Base-by-base conservation (phyloP, 2,113 vertebrate genomes). In the Gila orcuttii region DNA sequence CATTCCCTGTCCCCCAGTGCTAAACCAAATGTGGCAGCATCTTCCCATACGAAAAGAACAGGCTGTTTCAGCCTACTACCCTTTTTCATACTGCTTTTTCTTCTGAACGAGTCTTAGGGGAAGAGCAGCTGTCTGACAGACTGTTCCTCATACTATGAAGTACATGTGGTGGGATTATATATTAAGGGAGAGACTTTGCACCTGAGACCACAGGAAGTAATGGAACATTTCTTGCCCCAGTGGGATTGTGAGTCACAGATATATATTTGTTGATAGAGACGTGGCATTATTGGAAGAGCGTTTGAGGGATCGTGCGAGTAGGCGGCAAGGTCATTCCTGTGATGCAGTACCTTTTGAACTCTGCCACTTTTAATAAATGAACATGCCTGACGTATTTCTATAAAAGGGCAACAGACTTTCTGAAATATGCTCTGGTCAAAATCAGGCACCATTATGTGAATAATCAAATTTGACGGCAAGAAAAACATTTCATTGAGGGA, bases 21-120 rank as follows among this genome's bases (percentile, higher is more conserved):
- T 71, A 25, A 69, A 71, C 17, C 66, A 71, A 57, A 74, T 25
- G 50, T 73, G 82, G 59, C 82, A 73, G 66, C 82, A 39, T 39
- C 19, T 17, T 73, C 31, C 73, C 68, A 59, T 83, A 74, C 82
- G 25, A 13, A 83, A 39, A 73, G 68, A 45, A 33, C 64, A 31
- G 45, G 28, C 64, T 82, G 45, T 2, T 33, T 52, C 25, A 82
- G 19, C 62, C 45, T 15, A 52, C 45, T 52, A 69, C 47, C 31
- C 19, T 7, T 64, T 45, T 47, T 80, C 36, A 13, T 80, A 39
- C 52, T 79, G 31, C 19, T 4, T 45, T 66, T 47, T 6, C 78
- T 82, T 78, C 76, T 85, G 66, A 82, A 50, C 36, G 13, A 73
- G 47, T 80, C 66, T 73, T 47, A 10, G 68, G 60, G 64, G 33